Conservation (phyloP, 1,140 invertebrate genomes). For the Ceratosolen solmsi region DNA sequence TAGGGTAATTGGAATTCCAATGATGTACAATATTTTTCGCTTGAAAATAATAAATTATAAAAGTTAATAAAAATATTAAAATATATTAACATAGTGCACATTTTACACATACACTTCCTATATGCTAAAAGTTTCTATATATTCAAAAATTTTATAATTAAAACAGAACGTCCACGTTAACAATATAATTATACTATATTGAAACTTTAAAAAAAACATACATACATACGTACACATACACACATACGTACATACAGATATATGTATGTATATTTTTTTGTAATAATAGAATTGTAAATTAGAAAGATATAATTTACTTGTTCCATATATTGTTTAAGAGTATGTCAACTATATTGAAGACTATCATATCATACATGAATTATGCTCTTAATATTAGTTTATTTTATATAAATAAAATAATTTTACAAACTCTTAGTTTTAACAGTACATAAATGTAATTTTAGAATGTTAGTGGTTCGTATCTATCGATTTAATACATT, state of each 20-base stretch:
- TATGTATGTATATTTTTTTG: not conserved
- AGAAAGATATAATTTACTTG: not conserved
- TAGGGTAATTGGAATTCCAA: not conserved
- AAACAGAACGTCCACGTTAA: not conserved
- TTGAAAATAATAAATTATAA: constrained; percentile 13
- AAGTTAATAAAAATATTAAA: constrained; percentile 34
- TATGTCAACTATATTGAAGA: not conserved
- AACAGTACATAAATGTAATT: constrained; percentile 17
- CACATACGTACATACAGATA: too few species aligned
- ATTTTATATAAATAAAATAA: constrained; percentile 10
- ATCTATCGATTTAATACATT: not conserved
- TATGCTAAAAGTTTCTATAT: not conserved
- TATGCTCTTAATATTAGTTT: not conserved
- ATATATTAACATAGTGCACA: not conserved
- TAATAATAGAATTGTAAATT: not conserved
- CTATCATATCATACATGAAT: not conserved
- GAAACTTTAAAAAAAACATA: not conserved
- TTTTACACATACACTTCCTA: not conserved
- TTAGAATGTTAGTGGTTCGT: not conserved
- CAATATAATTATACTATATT: not conserved
- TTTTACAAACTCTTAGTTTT: not conserved
- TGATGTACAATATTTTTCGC: not conserved
- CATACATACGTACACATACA: too few species aligned
- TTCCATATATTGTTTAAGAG: not conserved
- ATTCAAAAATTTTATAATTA: not conserved